A percentile compares a stretch with the other conserved stretches of the same genome.
These are phyloP conservation scores for Homalodisca vitripennis DNA, from an alignment of 1,140 invertebrate genomes.

Conservation along the genomic window DNA sequence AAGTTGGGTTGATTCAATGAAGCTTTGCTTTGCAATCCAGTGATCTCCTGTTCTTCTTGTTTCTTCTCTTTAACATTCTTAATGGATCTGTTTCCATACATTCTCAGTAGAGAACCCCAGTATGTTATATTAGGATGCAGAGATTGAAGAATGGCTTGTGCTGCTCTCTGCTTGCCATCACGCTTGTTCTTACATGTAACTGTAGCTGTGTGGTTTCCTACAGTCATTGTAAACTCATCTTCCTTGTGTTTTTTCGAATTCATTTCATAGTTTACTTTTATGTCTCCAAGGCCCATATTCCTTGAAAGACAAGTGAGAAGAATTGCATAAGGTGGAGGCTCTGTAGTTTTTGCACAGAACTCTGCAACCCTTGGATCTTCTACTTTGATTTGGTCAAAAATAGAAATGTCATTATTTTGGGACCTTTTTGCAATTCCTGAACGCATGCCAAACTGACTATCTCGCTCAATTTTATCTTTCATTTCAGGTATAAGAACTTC, in stretches of 20 bases:
- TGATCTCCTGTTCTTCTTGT: conserved; percentile 92
- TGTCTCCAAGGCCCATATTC: conserved; percentile 40
- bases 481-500: conserved; percentile 95
- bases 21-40: conserved; percentile 84
- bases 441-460: conserved; percentile 14
- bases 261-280: conserved; percentile 66
- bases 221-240: conserved; percentile 93
- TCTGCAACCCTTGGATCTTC: conserved; percentile 92
- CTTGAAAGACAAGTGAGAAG: conserved; percentile 88
- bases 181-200: conserved; percentile 93
- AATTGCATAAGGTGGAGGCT: conserved; percentile 92
- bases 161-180: conserved; percentile 95
- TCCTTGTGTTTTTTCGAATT: conserved; percentile 88
- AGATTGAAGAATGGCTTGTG: conserved; percentile 89
- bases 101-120: conserved; percentile 90
- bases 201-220: conserved; percentile 88
- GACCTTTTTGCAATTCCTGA: conserved; percentile 25
- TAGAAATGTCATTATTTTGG: conserved; percentile 48
- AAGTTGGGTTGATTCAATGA: conserved; percentile 90
- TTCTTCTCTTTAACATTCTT: conserved; percentile 94
- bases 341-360: conserved; percentile 92
- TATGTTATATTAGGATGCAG: conserved; percentile 90
- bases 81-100: conserved; percentile 91
- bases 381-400: conserved; percentile 94
- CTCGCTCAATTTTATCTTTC: conserved; percentile 56